These are phyloP conservation scores for Coenonympha glycerion DNA, from an alignment of 2,888 invertebrate genomes.

Conservation along the genomic window DNA sequence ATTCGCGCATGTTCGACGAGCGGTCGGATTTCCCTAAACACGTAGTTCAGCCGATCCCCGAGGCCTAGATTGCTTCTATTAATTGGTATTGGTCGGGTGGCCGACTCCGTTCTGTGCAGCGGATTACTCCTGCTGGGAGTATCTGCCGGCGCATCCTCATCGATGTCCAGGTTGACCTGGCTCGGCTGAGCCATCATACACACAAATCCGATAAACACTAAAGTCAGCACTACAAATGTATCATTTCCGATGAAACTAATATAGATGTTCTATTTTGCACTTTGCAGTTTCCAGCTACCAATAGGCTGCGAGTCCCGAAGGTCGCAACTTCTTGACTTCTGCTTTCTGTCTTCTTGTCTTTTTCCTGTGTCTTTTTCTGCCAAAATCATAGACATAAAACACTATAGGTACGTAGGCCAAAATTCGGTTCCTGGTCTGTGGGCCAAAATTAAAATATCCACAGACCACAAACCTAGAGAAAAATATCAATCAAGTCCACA, in stretches of 20 bases:
- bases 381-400: no score
- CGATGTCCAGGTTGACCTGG: conserved; percentile 65
- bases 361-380: no score
- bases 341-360: no score
- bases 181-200: conserved; percentile 57
- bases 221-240: conserved; percentile 13
- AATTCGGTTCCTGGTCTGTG: no score
- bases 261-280: no score
- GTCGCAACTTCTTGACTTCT: conserved; percentile 30
- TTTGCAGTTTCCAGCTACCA: no score
- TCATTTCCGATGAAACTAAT: conserved; percentile 39
- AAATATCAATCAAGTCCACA: no score
- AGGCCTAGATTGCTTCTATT: conserved; percentile 58
- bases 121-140: conserved; percentile 47
- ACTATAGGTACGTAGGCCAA: no score
- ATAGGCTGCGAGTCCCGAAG: conserved; percentile 29
- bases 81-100: conserved; percentile 45
- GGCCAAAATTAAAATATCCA: no score
- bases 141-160: conserved; percentile 52
- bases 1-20: conserved; percentile 78
- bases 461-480: no score
- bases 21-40: conserved; percentile 80
- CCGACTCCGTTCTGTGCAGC: conserved; percentile 53
- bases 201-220: no score
- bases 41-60: conserved; percentile 63